Conservation (phyloP, 2,113 vertebrate genomes). For the Herpailurus yagouaroundi region DNA sequence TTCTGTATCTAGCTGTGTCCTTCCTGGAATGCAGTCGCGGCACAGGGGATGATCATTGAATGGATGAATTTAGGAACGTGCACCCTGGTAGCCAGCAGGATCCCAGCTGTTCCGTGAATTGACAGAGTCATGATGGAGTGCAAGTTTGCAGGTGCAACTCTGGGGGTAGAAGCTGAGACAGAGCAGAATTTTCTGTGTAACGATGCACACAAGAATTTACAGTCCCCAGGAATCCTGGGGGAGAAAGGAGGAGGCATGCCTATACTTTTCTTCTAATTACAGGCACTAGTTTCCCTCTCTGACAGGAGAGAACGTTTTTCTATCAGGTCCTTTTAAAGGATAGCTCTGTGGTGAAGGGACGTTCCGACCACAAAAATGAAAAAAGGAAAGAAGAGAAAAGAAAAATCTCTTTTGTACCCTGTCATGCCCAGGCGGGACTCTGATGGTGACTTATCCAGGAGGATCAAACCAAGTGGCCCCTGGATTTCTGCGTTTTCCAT, state of each 20-base stretch:
- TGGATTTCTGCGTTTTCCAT: neutral
- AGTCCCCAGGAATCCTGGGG: neutral
- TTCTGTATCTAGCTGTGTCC: neutral
- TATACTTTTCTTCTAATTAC: neutral
- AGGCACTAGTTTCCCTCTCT: neutral
- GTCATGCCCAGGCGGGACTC: neutral
- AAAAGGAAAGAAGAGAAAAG: neutral
- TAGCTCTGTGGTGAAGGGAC: neutral
- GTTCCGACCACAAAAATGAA: neutral
- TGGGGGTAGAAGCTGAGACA: neutral
- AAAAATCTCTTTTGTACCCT: neutral
- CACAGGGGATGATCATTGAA: neutral
- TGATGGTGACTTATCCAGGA: neutral
- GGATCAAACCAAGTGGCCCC: neutral
- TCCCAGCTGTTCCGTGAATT: neutral
- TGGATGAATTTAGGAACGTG: neutral
- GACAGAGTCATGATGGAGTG: neutral
- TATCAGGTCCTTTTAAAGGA: neutral
- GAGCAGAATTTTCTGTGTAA: neutral
- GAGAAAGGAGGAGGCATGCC: neutral
- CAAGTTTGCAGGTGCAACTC: neutral
- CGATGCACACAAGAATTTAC: neutral
- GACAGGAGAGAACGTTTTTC: neutral
- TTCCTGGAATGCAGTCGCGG: rapidly evolving
- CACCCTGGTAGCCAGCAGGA: neutral